Evolutionary conservation across 1,140 invertebrate species (phyloP).

Genomic region (Scylla paramamosain): DNA sequence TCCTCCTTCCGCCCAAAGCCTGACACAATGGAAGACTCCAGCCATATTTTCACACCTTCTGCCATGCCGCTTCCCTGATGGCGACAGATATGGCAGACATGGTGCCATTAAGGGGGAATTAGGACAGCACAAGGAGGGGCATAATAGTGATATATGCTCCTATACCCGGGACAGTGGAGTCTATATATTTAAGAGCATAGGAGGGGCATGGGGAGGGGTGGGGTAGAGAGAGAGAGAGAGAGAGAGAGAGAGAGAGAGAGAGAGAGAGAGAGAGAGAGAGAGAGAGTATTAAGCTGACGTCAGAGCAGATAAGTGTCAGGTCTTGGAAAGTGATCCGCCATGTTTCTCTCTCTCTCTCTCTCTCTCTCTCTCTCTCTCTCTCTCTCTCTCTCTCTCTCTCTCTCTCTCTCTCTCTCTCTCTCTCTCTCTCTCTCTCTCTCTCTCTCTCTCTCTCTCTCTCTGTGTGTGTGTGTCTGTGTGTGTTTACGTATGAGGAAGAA

Average conservation of each 20-base stretch:
- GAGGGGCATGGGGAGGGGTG: neutral
- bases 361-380: constrained; percentile 33
- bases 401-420: neutral
- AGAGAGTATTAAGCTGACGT: constrained; percentile 51
- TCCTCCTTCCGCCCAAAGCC: too few relatives aligned
- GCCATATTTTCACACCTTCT: neutral
- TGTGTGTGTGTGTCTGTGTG: too few relatives aligned
- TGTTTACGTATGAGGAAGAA: too few relatives aligned
- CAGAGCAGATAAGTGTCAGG: constrained; percentile 61
- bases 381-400: constrained; percentile 14
- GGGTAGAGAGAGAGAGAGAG: neutral
- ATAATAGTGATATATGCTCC: constrained; percentile 37
- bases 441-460: constrained; percentile 15
- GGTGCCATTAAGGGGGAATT: neutral
- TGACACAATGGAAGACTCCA: neutral
- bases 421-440: neutral
- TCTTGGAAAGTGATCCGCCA: constrained; percentile 67
- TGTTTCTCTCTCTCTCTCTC: constrained; percentile 30
- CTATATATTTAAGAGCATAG: neutral
- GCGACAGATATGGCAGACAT: neutral
- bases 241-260: neutral
- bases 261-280: constrained; percentile 30
- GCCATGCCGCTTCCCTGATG: neutral
- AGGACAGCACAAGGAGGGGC: neutral
- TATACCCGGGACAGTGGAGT: neutral